Evolutionary conservation across 1,140 invertebrate species (phyloP).

Genomic region (Mya arenaria): DNA sequence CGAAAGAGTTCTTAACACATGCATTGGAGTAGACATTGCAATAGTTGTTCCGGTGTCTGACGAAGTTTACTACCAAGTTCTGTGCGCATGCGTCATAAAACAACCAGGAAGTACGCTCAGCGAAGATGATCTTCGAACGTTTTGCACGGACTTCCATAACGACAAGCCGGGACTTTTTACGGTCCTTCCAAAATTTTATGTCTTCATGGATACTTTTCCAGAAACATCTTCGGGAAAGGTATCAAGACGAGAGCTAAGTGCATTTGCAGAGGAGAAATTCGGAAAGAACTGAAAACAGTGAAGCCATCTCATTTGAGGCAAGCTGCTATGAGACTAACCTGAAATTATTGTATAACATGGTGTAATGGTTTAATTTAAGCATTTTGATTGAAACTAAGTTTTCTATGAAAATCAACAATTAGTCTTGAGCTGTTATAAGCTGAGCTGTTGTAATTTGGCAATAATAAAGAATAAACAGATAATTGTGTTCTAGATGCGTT

Average conservation of each 20-base stretch:
- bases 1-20: not conserved
- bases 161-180: slow-evolving; percentile 16
- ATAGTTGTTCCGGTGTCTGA: slow-evolving; percentile 8
- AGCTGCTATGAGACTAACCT: no score
- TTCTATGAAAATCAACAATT: no score
- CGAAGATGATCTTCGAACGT: not conserved
- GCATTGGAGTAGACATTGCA: not conserved
- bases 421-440: no score
- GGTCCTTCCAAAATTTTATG: not conserved
- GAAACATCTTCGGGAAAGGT: not conserved
- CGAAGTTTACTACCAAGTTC: not conserved
- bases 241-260: not conserved
- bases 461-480: no score
- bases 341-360: no score
- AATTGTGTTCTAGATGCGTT: no score
- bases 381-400: no score
- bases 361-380: no score
- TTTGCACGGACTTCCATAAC: not conserved
- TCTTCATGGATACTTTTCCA: not conserved
- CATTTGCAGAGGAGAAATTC: not conserved
- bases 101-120: not conserved
- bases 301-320: no score
- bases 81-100: slow-evolving; percentile 13
- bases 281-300: no score
- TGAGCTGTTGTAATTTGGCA: no score